A percentile compares a stretch with the other conserved stretches of the same genome.
These are phyloP conservation scores for Catajapyx aquilonaris DNA, from an alignment of 1,140 invertebrate genomes.

Conservation along the genomic window DNA sequence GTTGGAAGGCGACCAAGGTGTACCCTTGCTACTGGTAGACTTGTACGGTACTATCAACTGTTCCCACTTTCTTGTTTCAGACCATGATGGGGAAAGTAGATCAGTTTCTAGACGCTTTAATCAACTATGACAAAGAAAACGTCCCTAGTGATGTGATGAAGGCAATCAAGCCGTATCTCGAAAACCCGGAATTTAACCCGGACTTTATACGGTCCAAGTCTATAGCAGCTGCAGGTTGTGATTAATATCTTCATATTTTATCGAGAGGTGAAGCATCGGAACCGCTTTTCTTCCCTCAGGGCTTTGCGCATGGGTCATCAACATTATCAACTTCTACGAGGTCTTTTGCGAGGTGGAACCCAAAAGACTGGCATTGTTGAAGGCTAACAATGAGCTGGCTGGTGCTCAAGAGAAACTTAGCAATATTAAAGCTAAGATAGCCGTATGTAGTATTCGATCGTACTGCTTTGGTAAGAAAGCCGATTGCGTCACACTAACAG, in stretches of 20 bases:
- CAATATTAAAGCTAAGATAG: slow-evolving; percentile 72
- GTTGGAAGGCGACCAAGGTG: slow-evolving; percentile 89
- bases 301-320: slow-evolving; percentile 89
- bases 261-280: no score
- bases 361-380: slow-evolving; percentile 78
- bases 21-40: no score
- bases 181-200: slow-evolving; percentile 82
- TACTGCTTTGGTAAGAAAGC: no score
- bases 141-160: slow-evolving; percentile 86
- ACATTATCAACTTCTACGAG: slow-evolving; percentile 87
- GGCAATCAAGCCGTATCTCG: slow-evolving; percentile 65
- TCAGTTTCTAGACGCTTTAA: slow-evolving; percentile 65
- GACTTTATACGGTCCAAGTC: slow-evolving; percentile 82
- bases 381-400: slow-evolving; percentile 73
- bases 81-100: slow-evolving; percentile 87
- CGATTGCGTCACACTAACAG: no score
- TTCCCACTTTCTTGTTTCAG: slow-evolving; percentile 28
- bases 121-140: slow-evolving; percentile 92
- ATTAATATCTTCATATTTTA: not conserved
- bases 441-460: no score
- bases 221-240: slow-evolving; percentile 60
- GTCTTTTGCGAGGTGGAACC: slow-evolving; percentile 93
- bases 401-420: slow-evolving; percentile 72
- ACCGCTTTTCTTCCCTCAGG: slow-evolving; percentile 33
- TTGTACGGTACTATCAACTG: no score